A percentile compares a stretch with the other conserved stretches of the same genome.
These are phyloP conservation scores for Caerostris darwini DNA, from an alignment of 1,140 invertebrate genomes.

Conservation along the genomic window DNA sequence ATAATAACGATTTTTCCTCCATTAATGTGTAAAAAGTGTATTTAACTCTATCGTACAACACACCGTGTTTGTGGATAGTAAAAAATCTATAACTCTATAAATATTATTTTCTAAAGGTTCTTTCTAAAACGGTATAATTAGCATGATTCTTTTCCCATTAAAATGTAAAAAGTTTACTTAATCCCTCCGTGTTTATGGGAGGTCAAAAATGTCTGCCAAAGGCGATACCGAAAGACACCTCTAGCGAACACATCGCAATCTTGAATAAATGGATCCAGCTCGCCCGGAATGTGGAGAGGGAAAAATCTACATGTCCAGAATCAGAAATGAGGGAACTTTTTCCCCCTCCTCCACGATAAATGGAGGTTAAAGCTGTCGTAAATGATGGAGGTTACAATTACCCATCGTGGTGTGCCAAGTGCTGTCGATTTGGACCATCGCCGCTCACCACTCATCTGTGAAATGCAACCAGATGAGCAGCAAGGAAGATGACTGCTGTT, in stretches of 20 bases:
- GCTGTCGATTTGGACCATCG: not conserved
- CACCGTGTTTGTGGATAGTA: no score
- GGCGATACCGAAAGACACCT: not conserved
- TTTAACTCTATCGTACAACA: no score
- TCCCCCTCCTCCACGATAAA: conserved; percentile 51
- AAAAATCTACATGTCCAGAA: conserved; percentile 77
- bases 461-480: conserved; percentile 52
- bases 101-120: no score
- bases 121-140: no score
- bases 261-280: conserved; percentile 66
- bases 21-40: no score
- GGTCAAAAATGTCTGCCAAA: conserved; percentile 39
- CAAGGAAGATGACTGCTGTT: conserved; percentile 47
- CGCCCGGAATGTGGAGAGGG: conserved; percentile 39
- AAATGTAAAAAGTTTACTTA: no score
- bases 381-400: conserved; percentile 78
- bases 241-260: not conserved
- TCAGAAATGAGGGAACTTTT: conserved; percentile 69
- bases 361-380: conserved; percentile 78
- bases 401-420: conserved; percentile 8
- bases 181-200: not conserved
- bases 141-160: no score
- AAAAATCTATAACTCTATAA: no score
- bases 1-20: no score
- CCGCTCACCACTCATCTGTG: conserved; percentile 58